Evolutionary conservation across 2,113 vertebrate genomes (phyloP).

Genomic region (Mirounga angustirostris): DNA sequence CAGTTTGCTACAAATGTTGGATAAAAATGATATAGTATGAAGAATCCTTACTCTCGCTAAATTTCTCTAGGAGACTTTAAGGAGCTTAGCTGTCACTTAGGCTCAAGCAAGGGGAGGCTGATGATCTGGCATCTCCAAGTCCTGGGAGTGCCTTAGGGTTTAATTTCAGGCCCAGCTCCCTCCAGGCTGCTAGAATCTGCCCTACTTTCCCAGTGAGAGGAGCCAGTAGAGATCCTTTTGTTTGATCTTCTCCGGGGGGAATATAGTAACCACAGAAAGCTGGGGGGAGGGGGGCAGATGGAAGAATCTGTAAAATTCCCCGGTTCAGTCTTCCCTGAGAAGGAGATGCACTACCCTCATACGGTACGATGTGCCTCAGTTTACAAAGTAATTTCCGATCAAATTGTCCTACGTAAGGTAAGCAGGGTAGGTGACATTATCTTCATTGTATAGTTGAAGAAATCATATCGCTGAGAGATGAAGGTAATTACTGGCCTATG

Average conservation of each 20-base stretch:
- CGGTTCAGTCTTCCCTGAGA: background rate
- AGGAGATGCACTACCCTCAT: background rate
- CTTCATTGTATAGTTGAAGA: background rate
- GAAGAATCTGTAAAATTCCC: background rate
- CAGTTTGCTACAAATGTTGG: background rate
- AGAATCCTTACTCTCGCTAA: background rate
- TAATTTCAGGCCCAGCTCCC: conserved; percentile 23
- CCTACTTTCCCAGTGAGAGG: conserved; percentile 23
- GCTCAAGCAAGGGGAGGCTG: background rate
- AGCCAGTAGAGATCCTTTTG: background rate
- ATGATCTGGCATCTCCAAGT: background rate
- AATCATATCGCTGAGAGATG: background rate
- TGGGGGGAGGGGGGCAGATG: fast-evolving
- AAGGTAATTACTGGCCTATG: background rate
- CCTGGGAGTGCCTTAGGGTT: conserved; percentile 33
- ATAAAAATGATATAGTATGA: background rate
- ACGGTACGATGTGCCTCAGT: background rate
- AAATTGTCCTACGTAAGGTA: background rate
- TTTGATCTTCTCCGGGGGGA: conserved; percentile 42
- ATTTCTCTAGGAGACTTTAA: conserved; percentile 25
- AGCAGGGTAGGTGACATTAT: background rate
- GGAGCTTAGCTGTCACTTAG: conserved; percentile 15
- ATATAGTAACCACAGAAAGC: background rate
- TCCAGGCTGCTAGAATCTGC: conserved; percentile 48
- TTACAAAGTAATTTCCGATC: background rate